Percentiles rank a stretch among this genome's conserved stretches.
These are phyloP conservation scores for Carettochelys insculpta DNA, from an alignment of 2,113 vertebrate genomes.

Conservation along the genomic window DNA sequence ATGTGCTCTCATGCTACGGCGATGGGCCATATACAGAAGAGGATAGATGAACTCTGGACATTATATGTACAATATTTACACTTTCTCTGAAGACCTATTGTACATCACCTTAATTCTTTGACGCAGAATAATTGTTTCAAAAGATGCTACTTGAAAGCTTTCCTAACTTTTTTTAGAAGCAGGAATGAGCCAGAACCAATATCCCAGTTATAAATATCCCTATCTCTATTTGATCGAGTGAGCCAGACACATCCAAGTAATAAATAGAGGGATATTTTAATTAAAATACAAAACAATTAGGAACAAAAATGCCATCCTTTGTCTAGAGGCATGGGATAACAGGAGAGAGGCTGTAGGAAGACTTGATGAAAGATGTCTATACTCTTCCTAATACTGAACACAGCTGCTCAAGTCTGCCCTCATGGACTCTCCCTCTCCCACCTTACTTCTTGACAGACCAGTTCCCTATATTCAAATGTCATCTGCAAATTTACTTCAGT, in stretches of 20 bases:
- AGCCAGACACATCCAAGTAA: background rate
- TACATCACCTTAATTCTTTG: background rate
- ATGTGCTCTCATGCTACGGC: background rate
- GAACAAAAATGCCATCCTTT: background rate
- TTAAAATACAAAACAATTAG: background rate
- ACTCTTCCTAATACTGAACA: background rate
- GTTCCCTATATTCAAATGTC: background rate
- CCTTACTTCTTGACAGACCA: background rate
- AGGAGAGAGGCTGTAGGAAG: background rate
- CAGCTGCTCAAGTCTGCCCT: background rate
- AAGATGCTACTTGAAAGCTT: background rate
- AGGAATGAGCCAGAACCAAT: fast-evolving
- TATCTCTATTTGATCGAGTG: background rate
- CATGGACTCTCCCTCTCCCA: background rate
- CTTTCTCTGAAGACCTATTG: background rate
- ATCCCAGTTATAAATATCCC: fast-evolving
- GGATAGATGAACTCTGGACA: background rate
- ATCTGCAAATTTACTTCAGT: background rate
- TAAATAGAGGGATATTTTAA: background rate
- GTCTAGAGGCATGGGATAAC: background rate
- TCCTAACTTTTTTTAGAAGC: background rate
- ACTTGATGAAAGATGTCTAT: background rate
- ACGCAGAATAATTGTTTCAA: background rate
- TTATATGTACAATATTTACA: background rate
- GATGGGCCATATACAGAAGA: background rate